Evolutionary conservation across 1,140 invertebrate genomes (phyloP).

Genomic region (Oryzaephilus surinamensis): DNA sequence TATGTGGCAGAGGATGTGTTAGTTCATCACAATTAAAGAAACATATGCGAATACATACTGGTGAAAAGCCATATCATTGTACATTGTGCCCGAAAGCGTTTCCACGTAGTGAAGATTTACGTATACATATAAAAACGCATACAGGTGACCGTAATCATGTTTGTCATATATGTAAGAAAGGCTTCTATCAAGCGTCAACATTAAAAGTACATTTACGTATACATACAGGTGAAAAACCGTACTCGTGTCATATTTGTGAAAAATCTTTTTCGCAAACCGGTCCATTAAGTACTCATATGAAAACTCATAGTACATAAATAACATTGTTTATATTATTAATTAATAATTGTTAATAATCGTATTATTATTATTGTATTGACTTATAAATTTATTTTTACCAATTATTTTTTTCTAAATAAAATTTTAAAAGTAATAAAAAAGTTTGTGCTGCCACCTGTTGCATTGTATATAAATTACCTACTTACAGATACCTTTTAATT

Average conservation of each 20-base stretch:
- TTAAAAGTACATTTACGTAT: conserved; percentile 35
- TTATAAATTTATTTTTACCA: too few relatives aligned
- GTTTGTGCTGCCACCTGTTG: too few relatives aligned
- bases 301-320: conserved; percentile 23
- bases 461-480: too few relatives aligned
- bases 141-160: conserved; percentile 29
- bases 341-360: too few relatives aligned
- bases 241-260: conserved; percentile 28
- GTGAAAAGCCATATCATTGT: conserved; percentile 31
- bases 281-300: conserved; percentile 29
- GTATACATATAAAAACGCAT: conserved; percentile 30
- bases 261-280: conserved; percentile 33
- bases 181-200: conserved; percentile 30
- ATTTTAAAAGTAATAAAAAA: too few relatives aligned
- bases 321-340: too few relatives aligned
- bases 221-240: conserved; percentile 33
- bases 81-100: conserved; percentile 30
- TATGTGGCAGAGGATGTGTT: conserved; percentile 37
- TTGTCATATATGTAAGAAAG: conserved; percentile 29
- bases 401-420: too few relatives aligned
- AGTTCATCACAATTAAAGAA: conserved; percentile 36
- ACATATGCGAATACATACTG: conserved; percentile 36
- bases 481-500: too few relatives aligned
- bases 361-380: too few relatives aligned
- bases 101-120: conserved; percentile 28